Conservation (phyloP, 2,888 invertebrate species). For the Limenitis camilla region DNA sequence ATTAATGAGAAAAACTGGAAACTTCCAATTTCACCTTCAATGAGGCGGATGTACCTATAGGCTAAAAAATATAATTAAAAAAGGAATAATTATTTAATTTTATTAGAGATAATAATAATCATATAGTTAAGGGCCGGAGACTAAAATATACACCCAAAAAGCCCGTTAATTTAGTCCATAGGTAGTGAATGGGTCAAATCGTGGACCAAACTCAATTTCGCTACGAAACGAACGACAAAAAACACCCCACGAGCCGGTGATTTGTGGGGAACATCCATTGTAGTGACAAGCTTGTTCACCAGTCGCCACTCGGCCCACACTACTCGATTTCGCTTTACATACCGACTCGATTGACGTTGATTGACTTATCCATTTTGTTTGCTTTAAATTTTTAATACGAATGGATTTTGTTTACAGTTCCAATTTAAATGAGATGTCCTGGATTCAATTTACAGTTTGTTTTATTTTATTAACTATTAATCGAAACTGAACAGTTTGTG, state of each 20-base stretch:
- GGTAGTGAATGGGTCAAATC: constrained; percentile 40
- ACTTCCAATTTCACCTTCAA: no score
- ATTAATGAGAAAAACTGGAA: no score
- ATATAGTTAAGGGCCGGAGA: no score
- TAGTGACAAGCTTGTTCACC: constrained; percentile 64
- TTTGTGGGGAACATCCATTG: constrained; percentile 69
- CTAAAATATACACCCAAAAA: no score
- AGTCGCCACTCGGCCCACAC: constrained; percentile 45
- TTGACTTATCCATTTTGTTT: constrained; percentile 55
- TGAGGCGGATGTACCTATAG: no score
- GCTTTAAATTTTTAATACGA: constrained; percentile 29
- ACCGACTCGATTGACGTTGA: constrained; percentile 57
- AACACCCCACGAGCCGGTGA: constrained; percentile 59
- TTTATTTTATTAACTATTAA: no score
- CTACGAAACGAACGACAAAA: constrained; percentile 65
- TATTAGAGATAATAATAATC: no score
- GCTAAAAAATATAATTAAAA: no score
- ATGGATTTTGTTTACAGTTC: constrained; percentile 21
- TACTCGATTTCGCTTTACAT: constrained; percentile 39
- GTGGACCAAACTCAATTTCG: constrained; percentile 61
- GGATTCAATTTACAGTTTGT: constrained; percentile 12
- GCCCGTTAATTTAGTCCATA: constrained; percentile 15
- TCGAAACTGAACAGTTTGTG: no score
- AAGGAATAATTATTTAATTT: no score
- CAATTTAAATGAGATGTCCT: constrained; percentile 19